Evolutionary conservation across 2,797 vertebrate genomes (phyloP), one percentile per base, ranked within the genome.

Genomic region (Tokudaia muenninki): DNA sequence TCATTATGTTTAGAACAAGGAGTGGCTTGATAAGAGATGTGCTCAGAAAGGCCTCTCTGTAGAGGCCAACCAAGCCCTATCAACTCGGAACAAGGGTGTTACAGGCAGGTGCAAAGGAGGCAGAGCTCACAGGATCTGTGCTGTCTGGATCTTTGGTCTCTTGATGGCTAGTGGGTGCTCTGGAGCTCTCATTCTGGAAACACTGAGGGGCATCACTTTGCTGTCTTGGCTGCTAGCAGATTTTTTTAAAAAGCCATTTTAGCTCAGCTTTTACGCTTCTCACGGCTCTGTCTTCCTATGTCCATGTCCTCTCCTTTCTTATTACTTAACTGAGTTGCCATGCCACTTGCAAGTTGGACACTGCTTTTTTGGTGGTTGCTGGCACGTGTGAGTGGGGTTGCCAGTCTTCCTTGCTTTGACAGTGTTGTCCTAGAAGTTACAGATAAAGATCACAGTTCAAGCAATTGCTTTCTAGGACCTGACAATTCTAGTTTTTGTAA

Each of bases 161-260:
- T 44, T n/a, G 24, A 19, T 61, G 63, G 19, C 16, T 34, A 47
- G 81, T 5, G 29, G 65, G 10, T 4, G 34, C 14, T n/a, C 22
- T 14, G 12, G 2, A 2, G 3, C 9, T 61, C n/a, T 2, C 1
- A 5, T 50, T 1, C 34, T 29, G 26, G 37, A 75, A 52, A 44
- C 17, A 26, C 21, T 52, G 75, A 12, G 16, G 10, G 29, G 16
- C 61, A 57, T 29, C 2, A 4, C 61, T 78, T 59, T 9, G 61
- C n/a, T 10, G 9, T 72, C 12, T 24, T 6, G 13, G 37, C 61
- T 31, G 31, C 61, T 7, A 26, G 37, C 26, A 52, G 47, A 9
- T 24, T 8, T 31, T 3, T 5, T 0, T n/a, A 2, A 4, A 70
- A 70, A 13, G 21, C 0, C 6, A 29, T 5, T 6, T 0, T 44